Evolutionary conservation across 2,797 vertebrate genomes (phyloP).

Genomic region (Vipera latastei): DNA sequence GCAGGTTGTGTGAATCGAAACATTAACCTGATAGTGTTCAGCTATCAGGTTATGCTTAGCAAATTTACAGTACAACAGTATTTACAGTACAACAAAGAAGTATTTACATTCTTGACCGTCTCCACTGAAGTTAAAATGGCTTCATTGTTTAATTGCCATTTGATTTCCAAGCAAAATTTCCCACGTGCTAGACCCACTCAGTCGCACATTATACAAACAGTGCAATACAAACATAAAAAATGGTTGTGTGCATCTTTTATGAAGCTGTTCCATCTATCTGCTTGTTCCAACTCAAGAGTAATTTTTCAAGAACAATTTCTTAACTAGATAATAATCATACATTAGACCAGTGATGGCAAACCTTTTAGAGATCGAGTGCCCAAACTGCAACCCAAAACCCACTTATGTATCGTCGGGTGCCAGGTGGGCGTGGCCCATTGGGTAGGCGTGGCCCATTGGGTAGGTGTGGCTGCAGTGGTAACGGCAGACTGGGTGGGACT

Average conservation of each 20-base stretch:
- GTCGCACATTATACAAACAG: not conserved
- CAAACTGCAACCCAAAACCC: too few relatives aligned
- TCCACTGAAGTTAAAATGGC: not conserved
- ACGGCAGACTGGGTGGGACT: too few relatives aligned
- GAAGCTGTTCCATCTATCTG: not conserved
- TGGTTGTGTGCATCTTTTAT: not conserved
- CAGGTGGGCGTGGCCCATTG: too few relatives aligned
- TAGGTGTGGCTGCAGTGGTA: too few relatives aligned
- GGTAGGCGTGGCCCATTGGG: too few relatives aligned
- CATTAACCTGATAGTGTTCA: not conserved
- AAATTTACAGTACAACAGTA: not conserved
- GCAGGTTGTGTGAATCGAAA: not conserved
- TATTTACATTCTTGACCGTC: not conserved
- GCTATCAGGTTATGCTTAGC: not conserved
- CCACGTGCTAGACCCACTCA: too few relatives aligned
- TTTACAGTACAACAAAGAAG: not conserved
- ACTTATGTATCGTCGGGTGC: too few relatives aligned
- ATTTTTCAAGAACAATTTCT: not conserved
- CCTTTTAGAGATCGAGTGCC: too few relatives aligned
- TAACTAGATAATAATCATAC: not conserved
- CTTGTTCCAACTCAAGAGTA: not conserved
- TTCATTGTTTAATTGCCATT: not conserved
- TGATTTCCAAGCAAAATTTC: not conserved
- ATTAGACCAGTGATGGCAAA: not conserved
- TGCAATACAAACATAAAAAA: not conserved